These are phyloP conservation scores for Xiphophorus couchianus DNA, from an alignment of 2,113 vertebrate genomes.

Conservation along the genomic window DNA sequence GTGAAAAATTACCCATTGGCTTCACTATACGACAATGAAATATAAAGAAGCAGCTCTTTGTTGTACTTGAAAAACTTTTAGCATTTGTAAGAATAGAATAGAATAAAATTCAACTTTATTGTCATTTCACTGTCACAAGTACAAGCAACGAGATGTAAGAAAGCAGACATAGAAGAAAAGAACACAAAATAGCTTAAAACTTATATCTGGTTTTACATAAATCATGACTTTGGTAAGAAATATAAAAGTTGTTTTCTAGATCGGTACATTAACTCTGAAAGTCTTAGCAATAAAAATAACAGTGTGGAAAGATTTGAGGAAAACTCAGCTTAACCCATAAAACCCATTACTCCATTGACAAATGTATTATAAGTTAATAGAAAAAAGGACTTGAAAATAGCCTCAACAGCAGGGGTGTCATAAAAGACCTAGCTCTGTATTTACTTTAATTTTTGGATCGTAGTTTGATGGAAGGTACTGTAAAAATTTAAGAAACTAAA, in stretches of 20 bases:
- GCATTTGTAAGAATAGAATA: no score
- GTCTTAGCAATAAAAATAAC: not conserved
- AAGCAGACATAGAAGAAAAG: not conserved
- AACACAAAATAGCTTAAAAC: not conserved
- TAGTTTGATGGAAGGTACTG: no score
- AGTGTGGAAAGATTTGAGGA: not conserved
- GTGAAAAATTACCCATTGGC: constrained; percentile 28
- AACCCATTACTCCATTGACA: no score
- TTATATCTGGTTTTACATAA: not conserved
- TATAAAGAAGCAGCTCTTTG: constrained; percentile 15
- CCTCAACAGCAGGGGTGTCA: no score
- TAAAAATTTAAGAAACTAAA: no score
- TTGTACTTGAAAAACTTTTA: constrained; percentile 25
- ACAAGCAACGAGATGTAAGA: no score
- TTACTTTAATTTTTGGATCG: no score
- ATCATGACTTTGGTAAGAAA: not conserved
- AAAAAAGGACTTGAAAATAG: no score
- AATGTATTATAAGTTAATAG: no score
- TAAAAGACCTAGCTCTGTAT: no score
- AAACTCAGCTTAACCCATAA: not conserved
- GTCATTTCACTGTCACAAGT: no score
- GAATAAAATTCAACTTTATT: no score
- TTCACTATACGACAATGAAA: constrained; percentile 24
- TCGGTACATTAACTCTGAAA: not conserved
- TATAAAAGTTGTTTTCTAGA: not conserved